A percentile compares a stretch with the other conserved stretches of the same genome.
These are phyloP conservation scores for Scaptomyza tumidula DNA, from an alignment of 2,888 invertebrate species.

Conservation along the genomic window DNA sequence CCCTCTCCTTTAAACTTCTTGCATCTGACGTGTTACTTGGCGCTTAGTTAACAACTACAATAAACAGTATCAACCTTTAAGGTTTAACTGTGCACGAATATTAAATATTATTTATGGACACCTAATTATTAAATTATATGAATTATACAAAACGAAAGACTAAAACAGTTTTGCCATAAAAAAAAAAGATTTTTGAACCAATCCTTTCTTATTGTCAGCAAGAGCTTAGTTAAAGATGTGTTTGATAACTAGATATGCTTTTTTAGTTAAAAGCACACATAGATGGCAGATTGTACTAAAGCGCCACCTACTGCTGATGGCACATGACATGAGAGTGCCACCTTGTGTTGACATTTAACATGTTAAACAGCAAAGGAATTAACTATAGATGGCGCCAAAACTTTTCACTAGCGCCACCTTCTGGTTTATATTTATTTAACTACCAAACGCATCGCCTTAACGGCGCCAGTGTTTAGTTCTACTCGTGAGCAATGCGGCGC, in stretches of 20 bases:
- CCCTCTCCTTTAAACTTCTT: background rate
- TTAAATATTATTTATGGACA: too few relatives aligned
- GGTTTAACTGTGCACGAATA: too few relatives aligned
- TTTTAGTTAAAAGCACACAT: background rate
- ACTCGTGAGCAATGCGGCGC: background rate
- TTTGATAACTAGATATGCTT: too few relatives aligned
- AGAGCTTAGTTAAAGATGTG: too few relatives aligned
- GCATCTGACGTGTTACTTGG: background rate
- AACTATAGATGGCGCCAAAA: background rate
- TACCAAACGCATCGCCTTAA: too few relatives aligned
- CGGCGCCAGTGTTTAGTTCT: background rate
- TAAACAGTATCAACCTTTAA: slow-evolving; percentile 14
- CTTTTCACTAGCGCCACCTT: background rate
- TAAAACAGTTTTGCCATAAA: too few relatives aligned
- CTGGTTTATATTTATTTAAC: background rate
- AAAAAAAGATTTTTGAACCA: too few relatives aligned
- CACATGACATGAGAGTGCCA: background rate
- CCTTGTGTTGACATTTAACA: background rate
- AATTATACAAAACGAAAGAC: too few relatives aligned
- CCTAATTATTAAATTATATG: too few relatives aligned
- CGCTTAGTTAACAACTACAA: slow-evolving; percentile 20
- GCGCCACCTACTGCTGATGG: background rate
- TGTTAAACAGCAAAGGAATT: background rate
- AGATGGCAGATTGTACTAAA: background rate
- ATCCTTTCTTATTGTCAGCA: background rate